phyloP scores from a whole-genome alignment of 1,140 invertebrate species.

The Centruroides sculpturatus region DNA sequence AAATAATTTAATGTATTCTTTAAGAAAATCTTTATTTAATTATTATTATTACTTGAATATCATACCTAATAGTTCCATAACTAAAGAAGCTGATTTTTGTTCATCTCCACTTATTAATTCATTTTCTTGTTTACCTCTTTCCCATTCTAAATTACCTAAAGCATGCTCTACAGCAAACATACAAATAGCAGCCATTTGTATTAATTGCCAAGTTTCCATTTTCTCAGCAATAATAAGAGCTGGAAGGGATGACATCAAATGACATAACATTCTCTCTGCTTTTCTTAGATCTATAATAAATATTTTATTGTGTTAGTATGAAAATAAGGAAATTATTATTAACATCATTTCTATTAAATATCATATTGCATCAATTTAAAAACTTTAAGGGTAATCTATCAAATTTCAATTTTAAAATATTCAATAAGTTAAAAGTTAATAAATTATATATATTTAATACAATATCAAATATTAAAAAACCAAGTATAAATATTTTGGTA shows the following conservation, averaged over 20 bases:
- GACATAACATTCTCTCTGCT: slow-evolving; percentile 41
- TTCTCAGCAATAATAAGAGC: slow-evolving; percentile 59
- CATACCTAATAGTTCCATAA: slow-evolving; percentile 46
- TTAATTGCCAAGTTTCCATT: slow-evolving; percentile 53
- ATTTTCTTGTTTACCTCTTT: slow-evolving; percentile 15
- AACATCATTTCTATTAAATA: too few species aligned
- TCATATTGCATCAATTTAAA: too few species aligned
- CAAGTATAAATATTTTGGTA: too few species aligned
- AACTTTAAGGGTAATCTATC: too few species aligned
- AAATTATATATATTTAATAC: too few species aligned
- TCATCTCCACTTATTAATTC: slow-evolving; percentile 22
- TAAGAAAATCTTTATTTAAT: too few species aligned
- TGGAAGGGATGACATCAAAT: slow-evolving; percentile 49
- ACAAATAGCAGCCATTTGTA: slow-evolving; percentile 57
- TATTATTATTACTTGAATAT: too few species aligned
- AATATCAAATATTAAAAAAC: too few species aligned
- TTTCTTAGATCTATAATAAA: slow-evolving; percentile 32
- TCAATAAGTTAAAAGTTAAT: too few species aligned
- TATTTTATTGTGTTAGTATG: neutral
- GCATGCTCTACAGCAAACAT: slow-evolving; percentile 52
- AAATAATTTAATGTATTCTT: too few species aligned
- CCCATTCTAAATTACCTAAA: slow-evolving; percentile 25
- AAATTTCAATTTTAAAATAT: too few species aligned
- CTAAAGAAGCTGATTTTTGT: slow-evolving; percentile 36
- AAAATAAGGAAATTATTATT: too few species aligned